Percentiles rank a stretch among this genome's conserved stretches.
Evolutionary conservation across 1,140 invertebrate genomes (phyloP).

Genomic region (Drosophila eugracilis): DNA sequence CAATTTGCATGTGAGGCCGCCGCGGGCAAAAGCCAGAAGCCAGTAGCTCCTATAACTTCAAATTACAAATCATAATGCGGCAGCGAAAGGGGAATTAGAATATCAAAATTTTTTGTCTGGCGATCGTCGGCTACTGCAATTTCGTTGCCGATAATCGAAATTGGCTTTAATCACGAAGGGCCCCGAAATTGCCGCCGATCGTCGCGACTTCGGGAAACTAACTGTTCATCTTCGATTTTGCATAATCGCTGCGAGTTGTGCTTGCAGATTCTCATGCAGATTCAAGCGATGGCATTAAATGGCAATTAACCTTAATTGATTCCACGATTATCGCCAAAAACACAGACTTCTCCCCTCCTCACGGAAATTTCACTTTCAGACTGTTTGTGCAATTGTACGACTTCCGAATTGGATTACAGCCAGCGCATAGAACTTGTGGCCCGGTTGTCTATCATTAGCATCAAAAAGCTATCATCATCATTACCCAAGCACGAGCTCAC

Average conservation of each 20-base stretch:
- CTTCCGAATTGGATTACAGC: conserved; percentile 66
- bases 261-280: conserved; percentile 23
- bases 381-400: conserved; percentile 40
- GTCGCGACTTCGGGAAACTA: conserved; percentile 59
- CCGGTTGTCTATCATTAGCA: conserved; percentile 71
- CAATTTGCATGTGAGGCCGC: conserved; percentile 63
- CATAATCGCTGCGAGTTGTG: conserved; percentile 53
- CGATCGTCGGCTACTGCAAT: conserved; percentile 68
- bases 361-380: conserved; percentile 73
- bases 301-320: conserved; percentile 80
- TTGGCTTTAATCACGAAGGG: conserved; percentile 64
- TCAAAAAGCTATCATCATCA: conserved; percentile 82
- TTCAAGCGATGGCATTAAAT: conserved; percentile 69
- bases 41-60: conserved; percentile 77
- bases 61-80: conserved; percentile 76
- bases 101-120: conserved; percentile 54
- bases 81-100: conserved; percentile 63
- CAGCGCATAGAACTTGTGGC: conserved; percentile 25
- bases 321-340: conserved; percentile 66
- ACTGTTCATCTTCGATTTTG: conserved; percentile 68
- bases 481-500: conserved; percentile 73
- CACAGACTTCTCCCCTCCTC: conserved; percentile 15
- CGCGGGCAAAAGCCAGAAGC: conserved; percentile 67
- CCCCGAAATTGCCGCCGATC: conserved; percentile 52
- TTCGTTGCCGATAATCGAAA: conserved; percentile 54